Base-by-base conservation (phyloP, 1,140 invertebrate genomes). In the Odontomachus brunneus region DNA sequence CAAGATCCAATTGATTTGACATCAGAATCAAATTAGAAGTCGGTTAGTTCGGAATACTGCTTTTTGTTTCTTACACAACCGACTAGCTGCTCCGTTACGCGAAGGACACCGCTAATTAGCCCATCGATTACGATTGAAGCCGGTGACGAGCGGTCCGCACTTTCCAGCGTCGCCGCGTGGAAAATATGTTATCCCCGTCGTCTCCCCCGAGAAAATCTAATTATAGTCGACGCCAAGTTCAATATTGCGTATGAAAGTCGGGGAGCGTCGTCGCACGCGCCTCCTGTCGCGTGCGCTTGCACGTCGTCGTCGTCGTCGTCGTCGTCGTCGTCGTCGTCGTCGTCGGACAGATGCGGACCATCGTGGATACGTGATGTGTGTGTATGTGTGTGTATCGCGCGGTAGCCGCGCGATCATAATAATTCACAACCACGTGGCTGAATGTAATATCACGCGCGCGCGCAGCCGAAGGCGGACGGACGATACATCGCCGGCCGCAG, bases 391-490 rank as follows among this genome's bases (percentile, higher is more conserved):
- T 12, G 33, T 2, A 33, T 33, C 12, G 33, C 62, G 26, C 59
- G 59, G 75, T 67, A 78, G 51, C 22, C 17, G 33, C 17, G 33
- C 22, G 51, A 57, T 12, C 15, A 80, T 71, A 78, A 80, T 80
- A 78, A 78, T 69, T 78, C 65, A 78, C 9, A 59, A 69, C 3
- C 38, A 7, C n/a, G 14, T 15, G 17, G 11, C 29, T 53, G 26
- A 66, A 53, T 65, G 26, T 19, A 69, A 69, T 33, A 48, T 69
- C 26, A 57, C 69, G 67, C 49, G 15, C 49, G 44, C 22, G 9
- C 17, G 19, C 12, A 12, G 3, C 15, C 15, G 3, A 44, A 29
- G 24, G 67, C 4, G 7, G 67, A 38, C 38, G 9, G 38, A 44
- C 3, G 38, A 44, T 44, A 11, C 38, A 44, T 44, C 38, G 38